Conservation (phyloP, 2,888 invertebrate species). For the Steromphala cineraria region DNA sequence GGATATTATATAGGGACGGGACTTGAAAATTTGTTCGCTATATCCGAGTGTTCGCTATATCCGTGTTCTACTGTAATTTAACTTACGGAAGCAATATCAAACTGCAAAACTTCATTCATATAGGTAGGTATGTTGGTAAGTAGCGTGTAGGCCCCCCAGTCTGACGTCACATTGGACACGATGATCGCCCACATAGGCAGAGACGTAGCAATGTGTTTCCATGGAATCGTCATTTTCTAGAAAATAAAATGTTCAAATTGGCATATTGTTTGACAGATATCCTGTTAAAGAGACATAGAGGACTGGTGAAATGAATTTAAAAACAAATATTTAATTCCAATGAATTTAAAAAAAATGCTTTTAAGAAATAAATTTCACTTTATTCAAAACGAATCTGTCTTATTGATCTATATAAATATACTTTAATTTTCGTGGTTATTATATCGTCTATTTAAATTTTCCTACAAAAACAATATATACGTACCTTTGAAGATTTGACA, state of each 20-base stretch:
- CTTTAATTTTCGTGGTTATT: not conserved
- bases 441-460: not conserved
- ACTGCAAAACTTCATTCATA: constrained; percentile 72
- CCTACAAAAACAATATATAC: no score
- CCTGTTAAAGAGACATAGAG: no score
- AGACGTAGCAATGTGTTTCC: constrained; percentile 77
- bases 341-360: no score
- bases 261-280: not conserved
- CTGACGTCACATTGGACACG: constrained; percentile 77
- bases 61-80: no score
- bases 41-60: no score
- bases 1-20: no score
- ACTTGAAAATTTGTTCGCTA: no score
- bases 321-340: no score
- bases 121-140: constrained; percentile 76
- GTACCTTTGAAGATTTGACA: not conserved
- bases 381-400: no score
- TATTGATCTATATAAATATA: not conserved
- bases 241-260: constrained; percentile 14
- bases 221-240: constrained; percentile 75
- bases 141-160: constrained; percentile 77
- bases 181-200: constrained; percentile 75
- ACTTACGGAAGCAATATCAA: constrained; percentile 72
- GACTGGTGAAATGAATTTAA: no score
- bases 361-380: no score